A percentile compares a stretch with the other conserved stretches of the same genome.
These are phyloP conservation scores for Abrostola tripartita DNA, from an alignment of 2,888 invertebrate genomes.

Conservation along the genomic window DNA sequence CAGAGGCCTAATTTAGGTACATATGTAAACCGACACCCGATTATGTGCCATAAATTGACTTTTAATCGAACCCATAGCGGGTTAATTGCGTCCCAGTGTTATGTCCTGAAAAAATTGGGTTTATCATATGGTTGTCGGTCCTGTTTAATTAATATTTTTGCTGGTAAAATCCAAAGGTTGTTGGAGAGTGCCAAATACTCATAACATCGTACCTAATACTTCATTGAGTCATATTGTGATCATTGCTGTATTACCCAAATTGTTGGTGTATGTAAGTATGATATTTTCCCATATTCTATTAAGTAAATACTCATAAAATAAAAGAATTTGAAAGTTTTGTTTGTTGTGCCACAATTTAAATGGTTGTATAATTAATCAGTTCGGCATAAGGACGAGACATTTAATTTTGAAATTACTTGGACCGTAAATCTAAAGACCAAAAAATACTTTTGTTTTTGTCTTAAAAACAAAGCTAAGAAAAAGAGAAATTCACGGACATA, in stretches of 20 bases:
- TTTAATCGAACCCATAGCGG: slow-evolving; percentile 46
- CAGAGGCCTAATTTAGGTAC: slow-evolving; percentile 72
- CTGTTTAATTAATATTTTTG: neutral
- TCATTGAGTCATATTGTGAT: too few relatives aligned
- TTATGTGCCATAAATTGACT: slow-evolving; percentile 60
- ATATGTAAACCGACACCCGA: slow-evolving; percentile 64
- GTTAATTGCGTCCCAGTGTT: slow-evolving; percentile 6
- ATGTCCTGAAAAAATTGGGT: slow-evolving; percentile 12
- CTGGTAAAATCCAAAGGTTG: too few relatives aligned
- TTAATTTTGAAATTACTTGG: slow-evolving; percentile 22
- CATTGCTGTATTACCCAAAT: too few relatives aligned
- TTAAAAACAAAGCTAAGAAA: slow-evolving; percentile 36
- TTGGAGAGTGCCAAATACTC: too few relatives aligned
- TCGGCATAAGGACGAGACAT: slow-evolving; percentile 13
- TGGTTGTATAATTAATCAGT: slow-evolving; percentile 28
- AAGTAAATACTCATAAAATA: neutral
- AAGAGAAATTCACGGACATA: slow-evolving; percentile 47
- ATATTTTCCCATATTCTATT: neutral
- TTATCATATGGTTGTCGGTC: neutral
- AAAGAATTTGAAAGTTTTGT: neutral
- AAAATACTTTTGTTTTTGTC: slow-evolving; percentile 42
- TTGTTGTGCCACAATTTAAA: neutral
- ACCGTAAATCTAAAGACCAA: slow-evolving; percentile 18
- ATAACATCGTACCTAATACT: too few relatives aligned
- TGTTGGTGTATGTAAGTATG: too few relatives aligned